A percentile compares a stretch with the other conserved stretches of the same genome.
These are phyloP conservation scores for Gnathonemus longibarbis DNA, from an alignment of 2,113 vertebrate species.

Conservation along the genomic window DNA sequence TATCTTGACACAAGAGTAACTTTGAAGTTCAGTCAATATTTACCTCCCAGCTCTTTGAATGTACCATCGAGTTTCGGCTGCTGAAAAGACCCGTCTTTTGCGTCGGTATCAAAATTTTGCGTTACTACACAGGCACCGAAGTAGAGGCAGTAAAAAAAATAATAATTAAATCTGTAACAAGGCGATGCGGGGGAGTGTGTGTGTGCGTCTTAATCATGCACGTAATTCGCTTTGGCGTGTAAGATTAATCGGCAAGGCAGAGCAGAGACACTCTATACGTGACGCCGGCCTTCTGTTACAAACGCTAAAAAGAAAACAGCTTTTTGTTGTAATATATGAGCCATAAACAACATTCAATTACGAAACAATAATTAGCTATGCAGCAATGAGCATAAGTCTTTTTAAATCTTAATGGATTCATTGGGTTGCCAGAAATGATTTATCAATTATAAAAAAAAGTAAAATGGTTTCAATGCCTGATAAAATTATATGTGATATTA, in stretches of 20 bases:
- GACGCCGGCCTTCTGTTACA: conserved; percentile 17
- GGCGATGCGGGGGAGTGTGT: conserved; percentile 20
- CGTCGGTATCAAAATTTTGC: neutral
- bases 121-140: no score
- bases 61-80: neutral
- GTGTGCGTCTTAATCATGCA: conserved; percentile 37
- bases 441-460: conserved; percentile 32
- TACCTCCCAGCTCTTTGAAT: neutral
- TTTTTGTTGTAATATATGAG: conserved; percentile 25
- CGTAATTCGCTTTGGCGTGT: conserved; percentile 34
- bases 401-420: conserved; percentile 22
- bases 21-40: conserved; percentile 6
- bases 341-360: conserved; percentile 34
- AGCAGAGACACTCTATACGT: conserved; percentile 26
- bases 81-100: neutral
- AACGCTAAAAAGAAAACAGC: conserved; percentile 27
- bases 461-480: conserved; percentile 28
- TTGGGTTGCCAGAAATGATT: conserved; percentile 18
- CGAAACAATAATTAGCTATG: conserved; percentile 34
- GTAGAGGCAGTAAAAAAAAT: conserved; percentile 19
- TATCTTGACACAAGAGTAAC: neutral
- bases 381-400: conserved; percentile 30
- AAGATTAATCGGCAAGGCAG: conserved; percentile 35
- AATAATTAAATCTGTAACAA: conserved; percentile 28
- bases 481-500: conserved; percentile 25